A percentile compares a stretch with the other conserved stretches of the same genome.
phyloP scores from a whole-genome alignment of 2,888 invertebrate species.

The Germaria angustata region DNA sequence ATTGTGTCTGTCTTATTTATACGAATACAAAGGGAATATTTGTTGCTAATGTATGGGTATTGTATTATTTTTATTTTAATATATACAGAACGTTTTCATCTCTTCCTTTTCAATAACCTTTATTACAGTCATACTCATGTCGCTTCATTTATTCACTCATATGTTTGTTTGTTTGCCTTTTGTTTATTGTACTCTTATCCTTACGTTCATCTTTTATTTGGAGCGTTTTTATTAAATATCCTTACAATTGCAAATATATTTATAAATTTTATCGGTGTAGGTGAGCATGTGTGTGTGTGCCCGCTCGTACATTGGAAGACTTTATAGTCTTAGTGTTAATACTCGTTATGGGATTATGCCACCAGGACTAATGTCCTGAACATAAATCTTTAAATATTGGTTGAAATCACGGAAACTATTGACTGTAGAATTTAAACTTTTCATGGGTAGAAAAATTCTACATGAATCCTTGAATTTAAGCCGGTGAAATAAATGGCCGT shows the following conservation, averaged over 20 bases:
- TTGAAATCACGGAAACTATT: too few species aligned
- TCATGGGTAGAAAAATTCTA: too few species aligned
- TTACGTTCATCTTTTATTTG: constrained; percentile 42
- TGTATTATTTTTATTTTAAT: constrained; percentile 20
- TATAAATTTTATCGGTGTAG: background rate
- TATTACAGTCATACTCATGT: constrained; percentile 9
- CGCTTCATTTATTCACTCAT: background rate
- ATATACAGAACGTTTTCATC: constrained; percentile 28
- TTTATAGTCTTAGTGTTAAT: background rate
- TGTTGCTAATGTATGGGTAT: constrained; percentile 8
- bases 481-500: too few species aligned
- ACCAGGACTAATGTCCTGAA: too few species aligned
- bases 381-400: too few species aligned
- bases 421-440: too few species aligned
- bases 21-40: background rate
- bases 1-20: background rate
- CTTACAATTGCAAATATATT: constrained; percentile 16
- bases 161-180: constrained; percentile 31
- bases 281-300: background rate
- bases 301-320: background rate
- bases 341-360: background rate
- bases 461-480: too few species aligned
- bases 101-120: constrained; percentile 43
- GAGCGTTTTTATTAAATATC: constrained; percentile 51
- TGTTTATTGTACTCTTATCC: constrained; percentile 61